A percentile compares a stretch with the other conserved stretches of the same genome.
These are phyloP conservation scores for Saiga tatarica DNA, from an alignment of 2,113 vertebrate genomes.

Conservation along the genomic window DNA sequence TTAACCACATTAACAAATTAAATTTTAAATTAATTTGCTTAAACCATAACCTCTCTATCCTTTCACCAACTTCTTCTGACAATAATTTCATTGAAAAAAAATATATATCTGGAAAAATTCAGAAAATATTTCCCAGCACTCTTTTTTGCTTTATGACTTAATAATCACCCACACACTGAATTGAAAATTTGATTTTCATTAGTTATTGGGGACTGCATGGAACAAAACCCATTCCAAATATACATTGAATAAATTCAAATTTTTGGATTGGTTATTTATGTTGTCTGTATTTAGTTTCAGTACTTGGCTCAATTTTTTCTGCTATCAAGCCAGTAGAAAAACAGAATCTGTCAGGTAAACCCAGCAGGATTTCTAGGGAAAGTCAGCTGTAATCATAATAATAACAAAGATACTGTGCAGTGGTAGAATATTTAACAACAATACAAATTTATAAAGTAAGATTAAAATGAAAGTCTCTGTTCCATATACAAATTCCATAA, in stretches of 20 bases:
- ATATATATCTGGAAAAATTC: neutral
- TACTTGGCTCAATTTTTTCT: neutral
- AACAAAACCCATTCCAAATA: neutral
- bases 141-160: neutral
- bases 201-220: neutral
- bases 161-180: neutral
- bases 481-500: neutral
- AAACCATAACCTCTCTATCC: neutral
- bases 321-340: neutral
- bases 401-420: neutral
- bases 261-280: neutral
- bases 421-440: neutral
- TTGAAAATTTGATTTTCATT: neutral
- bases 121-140: neutral
- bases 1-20: neutral
- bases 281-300: neutral
- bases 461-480: neutral
- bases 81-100: neutral
- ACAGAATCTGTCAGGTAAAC: neutral
- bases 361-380: neutral
- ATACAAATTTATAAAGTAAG: neutral
- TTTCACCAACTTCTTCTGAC: neutral
- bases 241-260: neutral
- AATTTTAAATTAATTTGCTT: neutral
- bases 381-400: neutral